phyloP scores from a whole-genome alignment of 2,113 vertebrate genomes.

The Ariopsis seemanni region DNA sequence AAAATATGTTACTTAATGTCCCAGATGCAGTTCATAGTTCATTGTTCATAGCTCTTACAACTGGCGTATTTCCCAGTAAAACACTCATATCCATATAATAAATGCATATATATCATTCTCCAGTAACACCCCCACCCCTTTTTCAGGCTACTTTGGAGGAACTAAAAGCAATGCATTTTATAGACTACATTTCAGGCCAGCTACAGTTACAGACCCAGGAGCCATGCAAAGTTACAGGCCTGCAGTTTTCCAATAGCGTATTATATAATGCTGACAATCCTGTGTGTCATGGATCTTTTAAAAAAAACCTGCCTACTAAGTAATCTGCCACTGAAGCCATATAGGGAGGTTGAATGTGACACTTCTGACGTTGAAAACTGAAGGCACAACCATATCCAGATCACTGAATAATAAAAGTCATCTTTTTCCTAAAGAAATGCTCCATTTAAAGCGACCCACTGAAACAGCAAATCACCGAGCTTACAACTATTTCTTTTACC shows the following conservation, averaged over 20 bases:
- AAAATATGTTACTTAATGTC: too few species aligned
- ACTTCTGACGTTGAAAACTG: not conserved
- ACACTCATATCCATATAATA: too few species aligned
- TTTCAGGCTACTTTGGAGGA: not conserved
- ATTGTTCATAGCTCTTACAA: too few species aligned
- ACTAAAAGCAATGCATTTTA: not conserved
- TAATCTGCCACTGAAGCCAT: constrained; percentile 16
- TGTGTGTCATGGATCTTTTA: constrained; percentile 2
- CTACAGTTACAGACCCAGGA: constrained; percentile 23
- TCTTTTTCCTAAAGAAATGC: not conserved
- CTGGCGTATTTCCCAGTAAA: too few species aligned
- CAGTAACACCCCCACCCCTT: not conserved
- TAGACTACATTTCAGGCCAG: constrained; percentile 15
- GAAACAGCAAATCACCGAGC: not conserved
- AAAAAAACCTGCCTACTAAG: not conserved
- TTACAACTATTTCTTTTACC: not conserved
- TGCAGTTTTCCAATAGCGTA: constrained; percentile 22
- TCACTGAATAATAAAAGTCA: not conserved
- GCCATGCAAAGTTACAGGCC: constrained; percentile 4
- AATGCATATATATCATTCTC: not conserved
- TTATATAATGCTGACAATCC: constrained; percentile 30
- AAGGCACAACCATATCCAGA: not conserved
- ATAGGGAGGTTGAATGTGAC: not conserved
- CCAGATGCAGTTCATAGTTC: too few species aligned
- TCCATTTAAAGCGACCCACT: too few species aligned